phyloP scores from a whole-genome alignment of 2,797 vertebrate genomes.

The Argentina silus region DNA sequence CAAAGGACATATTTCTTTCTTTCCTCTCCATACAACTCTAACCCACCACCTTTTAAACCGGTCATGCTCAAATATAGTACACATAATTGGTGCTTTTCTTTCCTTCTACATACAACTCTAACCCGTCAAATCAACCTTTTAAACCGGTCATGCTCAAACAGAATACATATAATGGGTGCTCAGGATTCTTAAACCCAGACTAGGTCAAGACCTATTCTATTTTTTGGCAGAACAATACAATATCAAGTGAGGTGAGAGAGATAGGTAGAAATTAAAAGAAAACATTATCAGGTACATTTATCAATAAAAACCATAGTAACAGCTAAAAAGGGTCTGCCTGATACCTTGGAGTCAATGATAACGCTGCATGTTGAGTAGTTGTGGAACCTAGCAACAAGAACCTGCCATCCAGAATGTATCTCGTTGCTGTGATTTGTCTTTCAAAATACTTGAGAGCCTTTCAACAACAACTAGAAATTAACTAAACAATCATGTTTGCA shows the following conservation, averaged over 20 bases:
- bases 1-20: no score
- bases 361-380: slow-evolving; percentile 53
- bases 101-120: no score
- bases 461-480: slow-evolving; percentile 1
- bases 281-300: slow-evolving; percentile 14
- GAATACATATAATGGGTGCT: not conserved
- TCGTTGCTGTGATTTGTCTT: not conserved
- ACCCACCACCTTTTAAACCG: no score
- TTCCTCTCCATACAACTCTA: no score
- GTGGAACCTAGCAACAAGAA: slow-evolving; percentile 61
- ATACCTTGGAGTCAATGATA: slow-evolving; percentile 53
- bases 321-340: slow-evolving; percentile 39
- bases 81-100: no score
- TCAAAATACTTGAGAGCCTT: not conserved
- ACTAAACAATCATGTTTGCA: not conserved
- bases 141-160: not conserved
- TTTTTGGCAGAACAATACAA: not conserved
- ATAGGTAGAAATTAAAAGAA: not conserved
- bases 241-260: not conserved
- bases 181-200: not conserved
- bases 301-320: slow-evolving; percentile 69
- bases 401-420: slow-evolving; percentile 28
- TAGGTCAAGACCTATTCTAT: not conserved
- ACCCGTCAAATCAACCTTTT: not conserved
- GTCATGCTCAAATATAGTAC: no score